phyloP scores from a whole-genome alignment of 2,113 vertebrate species.

The Serranochromis macrocephalus region DNA sequence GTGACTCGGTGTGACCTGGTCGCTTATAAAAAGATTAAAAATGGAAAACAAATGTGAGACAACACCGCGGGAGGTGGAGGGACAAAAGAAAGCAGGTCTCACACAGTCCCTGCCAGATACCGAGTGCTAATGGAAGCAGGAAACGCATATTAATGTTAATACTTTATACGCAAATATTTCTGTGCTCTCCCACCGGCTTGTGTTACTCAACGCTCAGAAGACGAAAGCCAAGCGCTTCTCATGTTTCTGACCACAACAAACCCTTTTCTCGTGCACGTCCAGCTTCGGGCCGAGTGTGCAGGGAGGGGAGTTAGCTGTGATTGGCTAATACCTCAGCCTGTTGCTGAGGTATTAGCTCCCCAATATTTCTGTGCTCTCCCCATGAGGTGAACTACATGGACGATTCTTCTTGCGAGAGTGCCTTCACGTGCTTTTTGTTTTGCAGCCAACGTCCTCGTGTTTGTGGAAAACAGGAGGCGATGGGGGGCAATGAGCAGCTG shows the following conservation, averaged over 20 bases:
- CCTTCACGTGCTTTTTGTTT: conserved; percentile 22
- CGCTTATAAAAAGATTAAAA: background rate
- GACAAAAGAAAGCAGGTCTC: background rate
- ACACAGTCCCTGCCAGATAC: conserved; percentile 25
- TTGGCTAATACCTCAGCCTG: background rate
- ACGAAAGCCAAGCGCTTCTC: conserved; percentile 51
- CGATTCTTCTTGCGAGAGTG: background rate
- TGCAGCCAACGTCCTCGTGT: conserved; percentile 23
- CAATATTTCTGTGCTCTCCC: too few species aligned
- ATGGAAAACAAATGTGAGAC: background rate
- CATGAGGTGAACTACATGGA: background rate
- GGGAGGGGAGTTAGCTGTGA: background rate
- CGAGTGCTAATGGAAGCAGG: conserved; percentile 51
- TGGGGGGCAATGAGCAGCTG: background rate
- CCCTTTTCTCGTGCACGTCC: background rate
- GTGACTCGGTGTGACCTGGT: background rate
- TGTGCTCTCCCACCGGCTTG: conserved; percentile 54
- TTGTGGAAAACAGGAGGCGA: conserved; percentile 45
- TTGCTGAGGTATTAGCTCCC: too few species aligned
- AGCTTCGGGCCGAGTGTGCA: background rate
- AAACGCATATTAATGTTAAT: conserved; percentile 66
- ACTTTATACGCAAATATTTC: conserved; percentile 66
- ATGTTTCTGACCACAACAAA: conserved; percentile 64
- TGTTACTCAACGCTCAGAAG: conserved; percentile 50
- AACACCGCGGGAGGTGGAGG: background rate